Conservation (phyloP, 2,113 vertebrate species). For the Pedetes capensis region DNA sequence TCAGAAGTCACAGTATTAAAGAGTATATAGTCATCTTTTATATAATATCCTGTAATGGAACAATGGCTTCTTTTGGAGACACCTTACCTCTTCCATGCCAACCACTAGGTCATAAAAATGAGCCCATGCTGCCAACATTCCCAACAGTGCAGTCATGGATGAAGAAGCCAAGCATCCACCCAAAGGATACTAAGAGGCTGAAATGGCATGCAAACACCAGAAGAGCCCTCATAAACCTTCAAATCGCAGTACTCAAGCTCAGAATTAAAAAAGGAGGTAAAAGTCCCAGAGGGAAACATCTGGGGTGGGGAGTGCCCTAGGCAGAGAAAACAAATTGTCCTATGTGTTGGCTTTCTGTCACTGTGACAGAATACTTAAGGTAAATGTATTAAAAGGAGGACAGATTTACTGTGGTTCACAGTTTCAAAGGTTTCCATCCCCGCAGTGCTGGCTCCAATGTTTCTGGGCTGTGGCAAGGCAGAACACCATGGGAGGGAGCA, state of each 20-base stretch:
- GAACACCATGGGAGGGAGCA: neutral
- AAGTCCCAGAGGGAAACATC: no score
- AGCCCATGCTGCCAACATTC: neutral
- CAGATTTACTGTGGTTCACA: neutral
- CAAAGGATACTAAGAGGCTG: neutral
- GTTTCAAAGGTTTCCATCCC: neutral
- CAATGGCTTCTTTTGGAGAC: neutral
- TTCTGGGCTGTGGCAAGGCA: neutral
- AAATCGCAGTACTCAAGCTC: neutral
- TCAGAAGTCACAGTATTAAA: neutral
- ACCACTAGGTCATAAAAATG: neutral
- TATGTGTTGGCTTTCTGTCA: neutral
- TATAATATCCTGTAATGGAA: neutral
- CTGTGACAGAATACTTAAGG: neutral
- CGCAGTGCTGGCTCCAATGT: neutral
- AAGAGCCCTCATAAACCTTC: neutral
- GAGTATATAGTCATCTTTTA: neutral
- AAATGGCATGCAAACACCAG: neutral
- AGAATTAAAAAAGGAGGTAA: neutral
- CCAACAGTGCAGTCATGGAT: neutral
- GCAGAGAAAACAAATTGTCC: accelerated
- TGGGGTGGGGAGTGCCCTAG: accelerated
- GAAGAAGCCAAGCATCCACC: neutral
- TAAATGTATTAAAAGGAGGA: neutral
- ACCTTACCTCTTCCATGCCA: neutral